Conservation (phyloP, 2,113 vertebrate species). For the Amphilophus citrinellus region DNA sequence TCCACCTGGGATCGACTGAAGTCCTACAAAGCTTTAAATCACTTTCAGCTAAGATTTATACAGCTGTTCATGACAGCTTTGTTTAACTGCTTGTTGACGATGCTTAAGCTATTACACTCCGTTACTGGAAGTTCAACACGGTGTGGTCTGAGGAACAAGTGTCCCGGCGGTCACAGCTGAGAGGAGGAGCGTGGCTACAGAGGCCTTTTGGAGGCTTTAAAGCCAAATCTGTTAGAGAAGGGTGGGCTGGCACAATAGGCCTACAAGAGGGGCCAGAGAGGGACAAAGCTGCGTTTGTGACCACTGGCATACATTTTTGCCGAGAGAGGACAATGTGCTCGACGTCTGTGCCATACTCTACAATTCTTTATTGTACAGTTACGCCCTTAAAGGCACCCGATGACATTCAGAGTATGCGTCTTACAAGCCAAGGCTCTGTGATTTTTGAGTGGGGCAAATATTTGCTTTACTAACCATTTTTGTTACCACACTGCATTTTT, state of each 20-base stretch:
- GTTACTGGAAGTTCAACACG: not conserved
- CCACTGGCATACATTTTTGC: conserved; percentile 67
- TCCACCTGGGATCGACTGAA: not conserved
- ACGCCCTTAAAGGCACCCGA: conserved; percentile 52
- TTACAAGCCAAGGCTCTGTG: conserved; percentile 40
- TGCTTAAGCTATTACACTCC: not conserved
- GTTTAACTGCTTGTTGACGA: not conserved
- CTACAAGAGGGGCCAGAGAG: conserved; percentile 49
- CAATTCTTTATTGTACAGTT: conserved; percentile 75
- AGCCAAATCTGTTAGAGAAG: conserved; percentile 66
- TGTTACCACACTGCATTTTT: conserved; percentile 36
- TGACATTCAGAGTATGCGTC: conserved; percentile 28
- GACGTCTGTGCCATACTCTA: conserved; percentile 62
- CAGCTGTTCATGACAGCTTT: not conserved
- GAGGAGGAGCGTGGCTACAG: conserved; percentile 53
- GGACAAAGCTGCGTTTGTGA: conserved; percentile 77
- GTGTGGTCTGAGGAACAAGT: conserved; percentile 43
- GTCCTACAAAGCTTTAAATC: not conserved
- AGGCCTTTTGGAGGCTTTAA: conserved; percentile 60
- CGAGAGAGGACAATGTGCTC: conserved; percentile 50
- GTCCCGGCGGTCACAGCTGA: conserved; percentile 25
- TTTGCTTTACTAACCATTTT: conserved; percentile 44
- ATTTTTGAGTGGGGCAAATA: conserved; percentile 55
- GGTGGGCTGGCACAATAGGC: conserved; percentile 72
- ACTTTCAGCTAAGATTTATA: not conserved